Evolutionary conservation across 1,140 invertebrate genomes (phyloP).

Genomic region (Caenorhabditis inopinata): DNA sequence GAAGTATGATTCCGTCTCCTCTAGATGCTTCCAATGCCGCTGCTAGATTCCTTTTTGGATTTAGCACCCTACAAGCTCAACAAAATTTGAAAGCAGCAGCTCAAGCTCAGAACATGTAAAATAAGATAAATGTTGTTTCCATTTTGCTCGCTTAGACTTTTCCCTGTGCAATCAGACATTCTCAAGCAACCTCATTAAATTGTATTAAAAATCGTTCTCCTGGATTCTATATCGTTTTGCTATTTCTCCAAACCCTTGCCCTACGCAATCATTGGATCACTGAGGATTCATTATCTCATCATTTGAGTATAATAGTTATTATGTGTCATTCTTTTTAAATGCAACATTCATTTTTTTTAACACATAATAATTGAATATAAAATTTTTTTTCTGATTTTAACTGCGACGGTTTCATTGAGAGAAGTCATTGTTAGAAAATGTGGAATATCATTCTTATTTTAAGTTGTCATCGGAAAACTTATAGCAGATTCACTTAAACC

Average conservation of each 20-base stretch:
- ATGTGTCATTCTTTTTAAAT: neutral
- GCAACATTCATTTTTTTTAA: neutral
- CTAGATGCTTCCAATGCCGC: slow-evolving; percentile 12
- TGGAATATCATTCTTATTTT: too few species aligned
- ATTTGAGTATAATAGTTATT: too few species aligned
- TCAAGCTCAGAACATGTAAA: slow-evolving; percentile 28
- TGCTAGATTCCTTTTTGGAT: slow-evolving; percentile 22
- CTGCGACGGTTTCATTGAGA: too few species aligned
- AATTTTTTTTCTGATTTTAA: too few species aligned
- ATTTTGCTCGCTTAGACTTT: neutral
- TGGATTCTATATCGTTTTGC: neutral
- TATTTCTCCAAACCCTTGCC: neutral
- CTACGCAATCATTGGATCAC: too few species aligned
- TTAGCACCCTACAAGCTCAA: neutral
- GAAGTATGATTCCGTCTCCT: slow-evolving; percentile 7
- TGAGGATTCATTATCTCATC: too few species aligned
- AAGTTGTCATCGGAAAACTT: too few species aligned
- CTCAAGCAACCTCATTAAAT: neutral
- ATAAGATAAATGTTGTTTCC: neutral
- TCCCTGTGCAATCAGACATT: slow-evolving; percentile 1
- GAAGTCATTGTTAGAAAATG: too few species aligned
- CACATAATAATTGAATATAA: too few species aligned
- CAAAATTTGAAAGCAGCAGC: neutral
- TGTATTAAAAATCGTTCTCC: neutral
- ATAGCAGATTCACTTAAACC: too few species aligned